Base-by-base conservation (phyloP, 1,140 invertebrate species). In the Coenobita brevimanus region DNA sequence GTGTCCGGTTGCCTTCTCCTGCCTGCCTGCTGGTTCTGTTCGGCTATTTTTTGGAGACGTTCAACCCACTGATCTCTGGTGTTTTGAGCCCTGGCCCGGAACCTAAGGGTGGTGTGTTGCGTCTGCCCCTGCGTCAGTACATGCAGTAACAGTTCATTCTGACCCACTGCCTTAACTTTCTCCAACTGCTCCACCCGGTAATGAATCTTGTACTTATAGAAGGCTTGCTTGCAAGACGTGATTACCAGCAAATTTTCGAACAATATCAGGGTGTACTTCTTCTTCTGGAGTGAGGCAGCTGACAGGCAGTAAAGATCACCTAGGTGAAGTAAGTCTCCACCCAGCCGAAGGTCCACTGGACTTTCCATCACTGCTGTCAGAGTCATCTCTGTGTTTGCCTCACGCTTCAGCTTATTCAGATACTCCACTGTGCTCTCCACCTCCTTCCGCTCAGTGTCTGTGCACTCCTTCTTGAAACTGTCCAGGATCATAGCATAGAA, bases 141-240 rank as follows among this genome's bases (percentile, higher is more conserved):
- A 17, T 80, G 41, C 38, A 87, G 76, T 3, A 71, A 10, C 21
- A 87, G 43, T n/a, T 87, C 85, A 13, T 38, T 71, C 3, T 57
- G 54, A 13, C 64, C 85, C 1, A 8, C 54, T n/a, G 30, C 10
- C 67, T 71, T 50, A 27, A 87, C 85, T 0, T 50, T 46, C 30
- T 81, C 76, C 15, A 87, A 33, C 33, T 73, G 76, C 46, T 87
- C 85, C 3, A 67, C 62, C 27, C 85, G 60, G 33, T 80, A 87
- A 33, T 87, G 85, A 81, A 50, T 60, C 46, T 87, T 87, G 64
- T 87, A 87, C 67, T 87, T 87, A 41, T 80, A 87, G n/a, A 33
- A 81, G 13, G 38, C 30, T 43, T 57, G 46, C 78, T 87, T 87
- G 24, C 46, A 60, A 0, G 85, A 81, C 2, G 78, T 78, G 27